Evolutionary conservation across 2,113 vertebrate genomes (phyloP).

Genomic region (Notothenia coriiceps): DNA sequence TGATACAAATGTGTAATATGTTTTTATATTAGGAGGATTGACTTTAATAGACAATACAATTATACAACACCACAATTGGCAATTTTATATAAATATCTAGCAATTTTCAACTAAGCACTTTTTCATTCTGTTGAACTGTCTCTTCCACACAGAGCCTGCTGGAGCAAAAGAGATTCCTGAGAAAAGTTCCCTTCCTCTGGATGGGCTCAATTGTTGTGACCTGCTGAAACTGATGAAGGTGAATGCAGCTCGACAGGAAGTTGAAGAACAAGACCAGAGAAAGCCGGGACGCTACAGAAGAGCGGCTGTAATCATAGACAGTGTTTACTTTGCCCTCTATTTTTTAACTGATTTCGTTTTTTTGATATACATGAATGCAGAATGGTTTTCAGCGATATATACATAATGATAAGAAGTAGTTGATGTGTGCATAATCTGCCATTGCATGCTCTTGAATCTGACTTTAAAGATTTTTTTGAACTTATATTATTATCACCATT

Average conservation of each 20-base stretch:
- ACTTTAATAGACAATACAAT: too few relatives aligned
- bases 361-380: accelerated
- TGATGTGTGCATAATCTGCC: too few relatives aligned
- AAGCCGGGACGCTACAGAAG: not conserved
- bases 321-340: constrained; percentile 45
- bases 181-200: not conserved
- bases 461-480: too few relatives aligned
- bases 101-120: too few relatives aligned
- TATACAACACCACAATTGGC: too few relatives aligned
- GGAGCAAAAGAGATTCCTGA: not conserved
- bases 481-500: too few relatives aligned
- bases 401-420: too few relatives aligned
- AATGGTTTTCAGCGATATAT: constrained; percentile 1
- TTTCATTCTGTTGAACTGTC: not conserved
- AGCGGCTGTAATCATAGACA: constrained; percentile 38
- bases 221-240: constrained; percentile 62
- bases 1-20: too few relatives aligned
- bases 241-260: constrained; percentile 15
- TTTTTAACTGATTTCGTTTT: accelerated
- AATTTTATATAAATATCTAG: too few relatives aligned
- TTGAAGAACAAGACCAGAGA: accelerated
- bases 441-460: too few relatives aligned
- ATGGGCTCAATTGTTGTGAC: accelerated
- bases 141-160: constrained; percentile 23
- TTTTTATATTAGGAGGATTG: too few relatives aligned